These are phyloP conservation scores for Thymallus thymallus DNA, from an alignment of 2,113 vertebrate genomes.

Conservation along the genomic window DNA sequence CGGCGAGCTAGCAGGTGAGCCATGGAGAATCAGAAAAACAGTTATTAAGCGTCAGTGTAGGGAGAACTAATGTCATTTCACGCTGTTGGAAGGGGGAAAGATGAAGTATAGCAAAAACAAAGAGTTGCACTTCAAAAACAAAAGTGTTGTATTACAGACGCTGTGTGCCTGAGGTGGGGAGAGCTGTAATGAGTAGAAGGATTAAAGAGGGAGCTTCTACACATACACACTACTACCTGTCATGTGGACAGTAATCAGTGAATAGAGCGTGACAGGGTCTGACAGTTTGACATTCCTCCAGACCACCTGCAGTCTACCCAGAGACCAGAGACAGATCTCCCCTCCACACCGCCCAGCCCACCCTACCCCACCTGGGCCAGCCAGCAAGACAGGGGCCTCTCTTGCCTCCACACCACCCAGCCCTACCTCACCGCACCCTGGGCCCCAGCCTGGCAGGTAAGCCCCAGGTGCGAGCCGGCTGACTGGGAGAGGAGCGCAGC, in stretches of 20 bases:
- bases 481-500: neutral
- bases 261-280: constrained; percentile 25
- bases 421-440: too few species aligned
- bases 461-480: neutral
- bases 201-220: too few species aligned
- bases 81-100: neutral
- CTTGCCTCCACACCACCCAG: too few species aligned
- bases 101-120: neutral
- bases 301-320: constrained; percentile 20
- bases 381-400: too few species aligned
- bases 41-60: constrained; percentile 21
- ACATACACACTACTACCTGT: constrained; percentile 24
- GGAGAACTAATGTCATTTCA: constrained; percentile 18
- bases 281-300: constrained; percentile 38
- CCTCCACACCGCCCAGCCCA: neutral
- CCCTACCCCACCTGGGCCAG: constrained; percentile 8
- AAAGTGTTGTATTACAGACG: constrained; percentile 13
- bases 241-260: constrained; percentile 28
- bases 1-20: constrained; percentile 19
- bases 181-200: neutral
- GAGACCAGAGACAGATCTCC: constrained; percentile 4
- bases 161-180: neutral
- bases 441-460: too few species aligned
- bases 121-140: too few species aligned
- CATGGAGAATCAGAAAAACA: constrained; percentile 20